Conservation (phyloP, 2,797 vertebrate genomes). For the Hozukius guyotensis region DNA sequence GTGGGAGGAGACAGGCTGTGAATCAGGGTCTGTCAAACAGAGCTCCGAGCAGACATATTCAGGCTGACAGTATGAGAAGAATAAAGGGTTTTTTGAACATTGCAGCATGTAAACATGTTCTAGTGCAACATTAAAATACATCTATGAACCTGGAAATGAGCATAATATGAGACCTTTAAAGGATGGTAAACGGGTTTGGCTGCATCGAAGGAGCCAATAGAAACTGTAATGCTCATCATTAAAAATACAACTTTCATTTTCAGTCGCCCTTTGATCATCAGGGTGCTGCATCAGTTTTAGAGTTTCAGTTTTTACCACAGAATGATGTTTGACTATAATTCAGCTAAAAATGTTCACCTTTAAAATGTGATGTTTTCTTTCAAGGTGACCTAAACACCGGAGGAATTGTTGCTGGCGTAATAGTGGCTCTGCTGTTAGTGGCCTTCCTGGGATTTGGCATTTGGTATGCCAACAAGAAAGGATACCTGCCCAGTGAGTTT, state of each 20-base stretch:
- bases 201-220: neutral
- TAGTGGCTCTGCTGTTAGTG: conserved; percentile 86
- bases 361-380: conserved; percentile 26
- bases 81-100: fast-evolving
- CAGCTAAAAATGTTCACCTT: neutral
- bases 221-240: neutral
- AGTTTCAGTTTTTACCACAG: neutral
- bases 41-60: too few species aligned
- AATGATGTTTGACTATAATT: neutral
- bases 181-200: neutral
- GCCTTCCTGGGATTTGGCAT: conserved; percentile 81
- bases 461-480: conserved; percentile 90
- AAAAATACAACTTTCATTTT: neutral
- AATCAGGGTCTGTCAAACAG: too few species aligned
- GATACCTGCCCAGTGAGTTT: conserved; percentile 90
- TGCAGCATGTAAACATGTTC: too few species aligned
- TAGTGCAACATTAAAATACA: too few species aligned
- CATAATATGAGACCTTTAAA: neutral
- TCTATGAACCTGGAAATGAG: too few species aligned
- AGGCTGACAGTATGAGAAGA: too few species aligned
- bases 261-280: neutral
- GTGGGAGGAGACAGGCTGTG: too few species aligned
- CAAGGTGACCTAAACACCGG: conserved; percentile 89
- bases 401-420: conserved; percentile 89
- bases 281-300: neutral